Evolutionary conservation across 2,888 invertebrate species (phyloP).

Genomic region (Homarus gammarus): DNA sequence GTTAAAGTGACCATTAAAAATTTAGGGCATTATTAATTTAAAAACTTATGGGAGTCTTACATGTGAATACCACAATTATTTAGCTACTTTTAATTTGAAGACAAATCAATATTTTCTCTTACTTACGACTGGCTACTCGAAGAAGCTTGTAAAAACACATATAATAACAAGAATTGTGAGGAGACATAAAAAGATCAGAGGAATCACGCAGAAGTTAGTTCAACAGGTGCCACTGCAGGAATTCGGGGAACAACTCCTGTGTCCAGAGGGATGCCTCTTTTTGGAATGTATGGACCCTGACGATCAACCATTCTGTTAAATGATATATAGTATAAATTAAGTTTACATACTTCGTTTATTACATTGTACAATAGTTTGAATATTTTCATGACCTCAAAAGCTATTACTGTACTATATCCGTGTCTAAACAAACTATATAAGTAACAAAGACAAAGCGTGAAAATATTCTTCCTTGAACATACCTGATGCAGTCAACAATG

Average conservation of each 20-base stretch:
- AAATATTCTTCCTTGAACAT: slow-evolving; percentile 80
- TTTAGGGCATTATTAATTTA: no score
- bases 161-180: no score
- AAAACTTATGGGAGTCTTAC: no score
- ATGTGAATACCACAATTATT: no score
- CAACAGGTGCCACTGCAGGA: slow-evolving; percentile 45
- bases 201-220: not conserved
- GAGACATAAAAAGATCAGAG: not conserved
- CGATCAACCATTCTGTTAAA: slow-evolving; percentile 93
- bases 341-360: no score
- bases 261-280: slow-evolving; percentile 84
- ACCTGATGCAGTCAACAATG: slow-evolving; percentile 98
- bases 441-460: no score
- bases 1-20: no score
- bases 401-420: not conserved
- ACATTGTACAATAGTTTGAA: not conserved
- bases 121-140: no score
- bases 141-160: no score
- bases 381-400: not conserved
- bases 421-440: not conserved
- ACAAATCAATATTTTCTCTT: no score
- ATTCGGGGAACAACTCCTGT: slow-evolving; percentile 63
- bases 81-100: no score
- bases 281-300: slow-evolving; percentile 90
- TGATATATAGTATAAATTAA: not conserved